These are phyloP conservation scores for Diachasma alloeum DNA, from an alignment of 1,140 invertebrate genomes.

Conservation along the genomic window DNA sequence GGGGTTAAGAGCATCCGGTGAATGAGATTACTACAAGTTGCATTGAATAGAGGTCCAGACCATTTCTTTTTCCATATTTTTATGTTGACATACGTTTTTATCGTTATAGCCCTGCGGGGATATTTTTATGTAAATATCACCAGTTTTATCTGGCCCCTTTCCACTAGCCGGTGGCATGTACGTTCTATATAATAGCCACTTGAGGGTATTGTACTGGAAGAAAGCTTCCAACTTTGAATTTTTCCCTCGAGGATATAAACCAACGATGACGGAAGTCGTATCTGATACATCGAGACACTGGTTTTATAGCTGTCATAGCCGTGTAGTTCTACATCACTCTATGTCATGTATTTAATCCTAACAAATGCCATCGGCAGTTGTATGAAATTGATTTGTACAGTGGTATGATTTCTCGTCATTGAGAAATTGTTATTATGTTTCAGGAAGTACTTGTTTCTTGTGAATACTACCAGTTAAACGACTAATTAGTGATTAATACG, in stretches of 20 bases:
- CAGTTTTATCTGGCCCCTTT: background rate
- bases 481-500: background rate
- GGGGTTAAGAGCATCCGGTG: background rate
- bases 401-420: background rate
- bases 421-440: background rate
- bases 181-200: background rate
- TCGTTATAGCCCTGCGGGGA: background rate
- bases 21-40: background rate
- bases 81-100: background rate
- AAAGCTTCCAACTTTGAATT: background rate
- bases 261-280: constrained; percentile 3
- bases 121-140: constrained; percentile 1
- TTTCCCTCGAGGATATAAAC: constrained; percentile 7
- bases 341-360: constrained; percentile 14
- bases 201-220: constrained; percentile 5
- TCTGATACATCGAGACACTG: background rate
- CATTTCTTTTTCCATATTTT: background rate
- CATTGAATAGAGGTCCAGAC: background rate
- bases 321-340: background rate
- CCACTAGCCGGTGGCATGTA: background rate
- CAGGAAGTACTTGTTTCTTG: background rate
- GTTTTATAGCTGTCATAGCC: background rate
- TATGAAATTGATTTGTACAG: constrained; percentile 3
- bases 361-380: background rate
- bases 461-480: background rate